Conservation (phyloP, 2,888 invertebrate species). For the Sphinx pinastri region DNA sequence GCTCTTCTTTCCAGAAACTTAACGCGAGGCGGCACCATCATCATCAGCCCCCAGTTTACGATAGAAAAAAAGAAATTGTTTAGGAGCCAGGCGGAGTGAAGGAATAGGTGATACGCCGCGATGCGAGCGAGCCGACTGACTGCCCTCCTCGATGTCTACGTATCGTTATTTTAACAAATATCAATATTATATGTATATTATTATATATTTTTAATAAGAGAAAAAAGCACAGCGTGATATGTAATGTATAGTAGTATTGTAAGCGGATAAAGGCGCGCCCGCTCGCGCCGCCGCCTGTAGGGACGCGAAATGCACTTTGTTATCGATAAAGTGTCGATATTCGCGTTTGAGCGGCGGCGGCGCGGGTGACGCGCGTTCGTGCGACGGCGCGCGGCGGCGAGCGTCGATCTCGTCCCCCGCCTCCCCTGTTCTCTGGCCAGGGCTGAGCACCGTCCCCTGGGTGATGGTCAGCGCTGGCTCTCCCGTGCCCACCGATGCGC, state of each 20-base stretch:
- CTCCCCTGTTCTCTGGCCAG: slow-evolving; percentile 33
- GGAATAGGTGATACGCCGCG: slow-evolving; percentile 59
- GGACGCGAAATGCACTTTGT: slow-evolving; percentile 54
- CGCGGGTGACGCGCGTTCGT: slow-evolving; percentile 36
- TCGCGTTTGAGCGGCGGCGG: slow-evolving; percentile 41
- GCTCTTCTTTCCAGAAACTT: slow-evolving; percentile 86
- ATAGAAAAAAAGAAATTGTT: slow-evolving; percentile 96
- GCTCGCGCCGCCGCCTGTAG: slow-evolving; percentile 37
- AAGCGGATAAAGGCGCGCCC: slow-evolving; percentile 56
- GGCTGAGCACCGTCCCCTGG: too few species aligned
- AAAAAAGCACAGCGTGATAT: slow-evolving; percentile 85
- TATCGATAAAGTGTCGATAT: slow-evolving; percentile 51
- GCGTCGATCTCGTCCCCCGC: slow-evolving; percentile 56
- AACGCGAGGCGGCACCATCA: slow-evolving; percentile 92
- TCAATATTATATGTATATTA: slow-evolving; percentile 82
- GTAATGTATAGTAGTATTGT: slow-evolving; percentile 81
- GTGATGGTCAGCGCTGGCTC: slow-evolving; percentile 35
- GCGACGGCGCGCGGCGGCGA: slow-evolving; percentile 57
- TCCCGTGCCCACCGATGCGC: slow-evolving; percentile 63
- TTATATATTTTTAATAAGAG: slow-evolving; percentile 82
- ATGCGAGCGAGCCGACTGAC: slow-evolving; percentile 78
- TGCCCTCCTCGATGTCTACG: slow-evolving; percentile 82
- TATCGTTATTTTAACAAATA: slow-evolving; percentile 83
- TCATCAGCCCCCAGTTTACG: slow-evolving; percentile 94
- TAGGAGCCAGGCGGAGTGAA: slow-evolving; percentile 86